Conservation (phyloP, 2,888 invertebrate species). For the Homarus gammarus region DNA sequence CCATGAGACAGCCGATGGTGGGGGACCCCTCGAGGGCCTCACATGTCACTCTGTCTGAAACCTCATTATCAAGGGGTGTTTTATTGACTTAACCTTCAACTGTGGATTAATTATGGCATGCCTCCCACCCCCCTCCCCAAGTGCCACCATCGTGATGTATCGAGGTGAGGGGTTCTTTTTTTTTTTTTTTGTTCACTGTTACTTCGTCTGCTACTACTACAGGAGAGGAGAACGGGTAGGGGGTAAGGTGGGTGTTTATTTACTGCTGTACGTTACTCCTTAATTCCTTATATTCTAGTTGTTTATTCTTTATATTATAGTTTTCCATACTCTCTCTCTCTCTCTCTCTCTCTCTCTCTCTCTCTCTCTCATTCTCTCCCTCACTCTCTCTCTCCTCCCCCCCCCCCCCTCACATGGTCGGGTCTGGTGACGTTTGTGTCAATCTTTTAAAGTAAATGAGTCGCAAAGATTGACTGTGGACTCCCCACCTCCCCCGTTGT, state of each 20-base stretch:
- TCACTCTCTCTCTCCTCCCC: too few relatives aligned
- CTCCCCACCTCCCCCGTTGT: slow-evolving; percentile 24
- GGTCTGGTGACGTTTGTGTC: slow-evolving; percentile 26
- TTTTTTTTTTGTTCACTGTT: not conserved
- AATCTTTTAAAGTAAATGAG: slow-evolving; percentile 51
- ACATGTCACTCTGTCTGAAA: slow-evolving; percentile 18
- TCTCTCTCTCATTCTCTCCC: not conserved
- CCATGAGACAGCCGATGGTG: not conserved
- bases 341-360: too few relatives aligned
- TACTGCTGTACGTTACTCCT: not conserved
- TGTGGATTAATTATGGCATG: slow-evolving; percentile 8
- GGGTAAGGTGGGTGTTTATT: not conserved
- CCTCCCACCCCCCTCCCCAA: not conserved
- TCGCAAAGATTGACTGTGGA: slow-evolving; percentile 52
- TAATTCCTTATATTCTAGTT: not conserved
- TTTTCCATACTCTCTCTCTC: too few relatives aligned
- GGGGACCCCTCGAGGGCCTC: not conserved
- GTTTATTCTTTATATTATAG: too few relatives aligned
- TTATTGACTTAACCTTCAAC: not conserved
- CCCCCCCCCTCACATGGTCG: not conserved
- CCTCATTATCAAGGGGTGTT: slow-evolving; percentile 33
- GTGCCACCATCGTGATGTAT: slow-evolving; percentile 9
- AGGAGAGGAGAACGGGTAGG: not conserved
- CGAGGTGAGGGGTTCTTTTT: too few relatives aligned
- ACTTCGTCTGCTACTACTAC: slow-evolving; percentile 1